These are phyloP conservation scores for Ispidina lecontei DNA, from an alignment of 2,797 vertebrate genomes.

Conservation along the genomic window DNA sequence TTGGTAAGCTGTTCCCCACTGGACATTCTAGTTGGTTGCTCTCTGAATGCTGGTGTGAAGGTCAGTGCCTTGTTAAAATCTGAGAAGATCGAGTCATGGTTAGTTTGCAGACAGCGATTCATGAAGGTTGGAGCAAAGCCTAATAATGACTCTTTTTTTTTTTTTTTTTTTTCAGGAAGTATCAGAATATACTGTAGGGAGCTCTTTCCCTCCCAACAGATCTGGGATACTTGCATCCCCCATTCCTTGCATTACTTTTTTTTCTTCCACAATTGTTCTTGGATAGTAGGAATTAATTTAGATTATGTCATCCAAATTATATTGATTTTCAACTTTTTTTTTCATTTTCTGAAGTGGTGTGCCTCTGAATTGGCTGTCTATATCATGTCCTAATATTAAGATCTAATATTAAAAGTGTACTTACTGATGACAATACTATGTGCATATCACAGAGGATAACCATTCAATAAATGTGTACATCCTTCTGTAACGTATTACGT, in stretches of 20 bases:
- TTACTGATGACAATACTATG: neutral
- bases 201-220: neutral
- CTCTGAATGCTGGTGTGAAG: neutral
- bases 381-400: neutral
- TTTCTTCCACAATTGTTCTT: neutral
- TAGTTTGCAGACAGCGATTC: slow-evolving; percentile 13
- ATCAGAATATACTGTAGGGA: neutral
- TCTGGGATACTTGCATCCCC: neutral
- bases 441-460: neutral
- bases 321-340: neutral
- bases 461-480: neutral
- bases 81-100: neutral
- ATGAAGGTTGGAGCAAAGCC: slow-evolving; percentile 44
- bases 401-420: neutral
- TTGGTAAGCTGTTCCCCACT: neutral
- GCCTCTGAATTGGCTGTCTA: neutral
- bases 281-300: neutral
- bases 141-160: slow-evolving; percentile 32
- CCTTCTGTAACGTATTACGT: neutral
- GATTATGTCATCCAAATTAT: neutral
- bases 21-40: neutral
- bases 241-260: neutral
- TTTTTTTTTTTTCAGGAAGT: slow-evolving; percentile 14
- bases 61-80: slow-evolving; percentile 36
- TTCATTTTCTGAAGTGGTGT: neutral